Evolutionary conservation across 2,797 vertebrate species (phyloP).

Genomic region (Micropoecilia bifurca): DNA sequence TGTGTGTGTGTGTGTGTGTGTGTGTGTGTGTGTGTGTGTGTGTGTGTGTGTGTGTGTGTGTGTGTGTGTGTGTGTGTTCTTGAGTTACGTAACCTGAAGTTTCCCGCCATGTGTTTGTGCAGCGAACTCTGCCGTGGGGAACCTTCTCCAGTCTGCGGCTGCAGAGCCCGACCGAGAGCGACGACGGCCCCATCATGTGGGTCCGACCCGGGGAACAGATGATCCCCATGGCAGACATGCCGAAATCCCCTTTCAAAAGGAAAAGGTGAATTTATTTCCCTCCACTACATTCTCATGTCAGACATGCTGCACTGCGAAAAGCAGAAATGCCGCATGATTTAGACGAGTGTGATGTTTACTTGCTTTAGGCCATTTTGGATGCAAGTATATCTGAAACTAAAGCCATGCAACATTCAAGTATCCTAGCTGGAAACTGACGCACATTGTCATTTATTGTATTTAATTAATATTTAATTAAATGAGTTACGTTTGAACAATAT

Average conservation of each 20-base stretch:
- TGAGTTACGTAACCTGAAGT: neutral
- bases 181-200: constrained; percentile 99
- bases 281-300: neutral
- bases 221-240: constrained; percentile 99
- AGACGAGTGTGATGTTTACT: neutral
- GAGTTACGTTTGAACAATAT: too few species aligned
- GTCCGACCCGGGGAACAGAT: constrained; percentile 98
- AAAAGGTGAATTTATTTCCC: constrained; percentile 84
- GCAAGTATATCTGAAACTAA: neutral
- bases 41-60: too few species aligned
- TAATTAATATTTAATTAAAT: too few species aligned
- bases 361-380: neutral
- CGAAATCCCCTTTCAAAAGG: constrained; percentile 99
- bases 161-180: constrained; percentile 94
- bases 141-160: constrained; percentile 95
- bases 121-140: constrained; percentile 98
- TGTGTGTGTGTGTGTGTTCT: neutral
- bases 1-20: neutral
- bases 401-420: neutral
- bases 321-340: neutral
- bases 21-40: neutral
- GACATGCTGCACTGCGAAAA: neutral
- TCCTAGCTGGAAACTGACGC: neutral
- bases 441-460: neutral
- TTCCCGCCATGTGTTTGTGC: constrained; percentile 41